phyloP scores from a whole-genome alignment of 2,113 vertebrate genomes.

The Chaetorhynchus papuensis region DNA sequence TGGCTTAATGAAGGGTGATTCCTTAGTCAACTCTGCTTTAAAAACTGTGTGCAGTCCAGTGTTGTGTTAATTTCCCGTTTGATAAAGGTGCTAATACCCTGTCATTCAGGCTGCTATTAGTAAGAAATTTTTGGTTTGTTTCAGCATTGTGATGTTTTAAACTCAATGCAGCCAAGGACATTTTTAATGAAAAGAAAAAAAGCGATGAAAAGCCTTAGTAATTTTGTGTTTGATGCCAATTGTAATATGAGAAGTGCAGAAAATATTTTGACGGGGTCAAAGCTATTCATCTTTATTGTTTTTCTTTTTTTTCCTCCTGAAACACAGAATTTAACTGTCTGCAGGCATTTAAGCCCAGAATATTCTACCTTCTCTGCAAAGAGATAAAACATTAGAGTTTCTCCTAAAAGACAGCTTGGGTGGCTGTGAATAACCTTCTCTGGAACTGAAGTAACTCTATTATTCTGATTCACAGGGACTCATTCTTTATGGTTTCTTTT shows the following conservation, averaged over 20 bases:
- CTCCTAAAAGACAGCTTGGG: neutral
- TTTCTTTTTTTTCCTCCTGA: neutral
- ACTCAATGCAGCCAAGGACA: neutral
- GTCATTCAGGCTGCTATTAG: neutral
- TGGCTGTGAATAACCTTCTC: neutral
- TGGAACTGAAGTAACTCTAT: neutral
- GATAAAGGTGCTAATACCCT: constrained; percentile 10
- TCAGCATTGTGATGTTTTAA: constrained; percentile 12
- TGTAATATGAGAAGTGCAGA: neutral
- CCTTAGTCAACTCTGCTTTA: neutral
- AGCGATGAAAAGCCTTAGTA: neutral
- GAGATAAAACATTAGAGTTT: neutral
- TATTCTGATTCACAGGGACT: neutral
- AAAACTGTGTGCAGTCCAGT: neutral
- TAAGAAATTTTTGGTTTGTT: constrained; percentile 20
- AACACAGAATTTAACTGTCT: neutral
- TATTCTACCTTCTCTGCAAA: neutral
- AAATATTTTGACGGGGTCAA: constrained; percentile 38
- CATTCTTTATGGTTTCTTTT: neutral
- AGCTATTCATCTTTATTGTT: neutral
- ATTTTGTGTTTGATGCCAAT: constrained; percentile 4
- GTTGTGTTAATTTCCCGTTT: neutral
- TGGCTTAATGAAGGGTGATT: neutral
- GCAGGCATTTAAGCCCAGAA: neutral
- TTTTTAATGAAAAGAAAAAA: constrained; percentile 34